These are phyloP conservation scores for Coluber constrictor DNA, from an alignment of 2,797 vertebrate genomes.

Conservation along the genomic window DNA sequence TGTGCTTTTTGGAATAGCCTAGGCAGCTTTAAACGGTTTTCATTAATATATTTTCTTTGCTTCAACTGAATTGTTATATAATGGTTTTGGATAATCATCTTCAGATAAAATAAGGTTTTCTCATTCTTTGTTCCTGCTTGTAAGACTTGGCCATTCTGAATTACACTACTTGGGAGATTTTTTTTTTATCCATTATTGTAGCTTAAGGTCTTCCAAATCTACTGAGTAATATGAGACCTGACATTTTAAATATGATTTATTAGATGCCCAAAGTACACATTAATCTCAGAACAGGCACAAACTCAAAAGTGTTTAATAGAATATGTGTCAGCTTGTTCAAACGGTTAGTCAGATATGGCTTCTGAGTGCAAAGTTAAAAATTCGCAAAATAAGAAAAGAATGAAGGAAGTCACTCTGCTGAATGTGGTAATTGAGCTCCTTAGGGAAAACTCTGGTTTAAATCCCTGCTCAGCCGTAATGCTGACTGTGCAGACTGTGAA, in stretches of 20 bases:
- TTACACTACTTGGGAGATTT: not conserved
- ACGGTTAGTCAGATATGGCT: constrained; percentile 4
- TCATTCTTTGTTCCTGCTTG: not conserved
- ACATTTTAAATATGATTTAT: constrained; percentile 35
- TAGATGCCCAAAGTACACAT: constrained; percentile 17
- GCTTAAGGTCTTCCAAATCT: constrained; percentile 25
- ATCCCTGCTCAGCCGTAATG: not conserved
- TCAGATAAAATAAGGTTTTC: not conserved
- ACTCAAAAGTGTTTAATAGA: constrained; percentile 21
- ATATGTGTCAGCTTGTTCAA: not conserved
- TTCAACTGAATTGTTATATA: not conserved
- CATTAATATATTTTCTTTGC: not conserved
- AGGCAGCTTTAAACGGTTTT: not conserved
- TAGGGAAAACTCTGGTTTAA: not conserved
- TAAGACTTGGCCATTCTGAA: not conserved
- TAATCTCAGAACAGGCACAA: constrained; percentile 28
- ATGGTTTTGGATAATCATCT: not conserved
- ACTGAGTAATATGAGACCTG: not conserved
- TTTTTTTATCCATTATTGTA: not conserved
- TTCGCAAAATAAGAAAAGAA: not conserved
- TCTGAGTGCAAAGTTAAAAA: not conserved
- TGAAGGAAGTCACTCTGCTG: not conserved
- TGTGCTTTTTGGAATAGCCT: not conserved
- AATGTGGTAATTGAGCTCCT: not conserved
- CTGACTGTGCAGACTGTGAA: not conserved